Evolutionary conservation across 2,797 vertebrate genomes (phyloP).

Genomic region (Falco peregrinus): DNA sequence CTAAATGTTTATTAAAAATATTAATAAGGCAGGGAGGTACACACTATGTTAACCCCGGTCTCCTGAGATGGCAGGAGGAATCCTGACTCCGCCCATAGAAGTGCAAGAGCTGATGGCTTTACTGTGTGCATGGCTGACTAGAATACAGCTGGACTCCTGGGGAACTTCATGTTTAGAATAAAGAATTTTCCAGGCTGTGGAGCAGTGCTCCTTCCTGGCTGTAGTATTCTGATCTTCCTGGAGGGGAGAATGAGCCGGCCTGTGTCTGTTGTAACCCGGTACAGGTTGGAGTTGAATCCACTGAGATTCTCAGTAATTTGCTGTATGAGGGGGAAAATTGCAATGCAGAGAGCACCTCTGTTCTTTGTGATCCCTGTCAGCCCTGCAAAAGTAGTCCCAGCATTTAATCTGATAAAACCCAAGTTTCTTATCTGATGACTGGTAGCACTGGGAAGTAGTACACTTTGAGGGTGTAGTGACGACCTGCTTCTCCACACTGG

Average conservation of each 20-base stretch:
- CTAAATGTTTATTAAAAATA: background rate
- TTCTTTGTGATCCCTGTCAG: background rate
- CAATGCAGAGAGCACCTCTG: background rate
- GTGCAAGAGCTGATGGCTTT: background rate
- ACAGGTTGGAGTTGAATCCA: background rate
- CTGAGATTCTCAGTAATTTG: background rate
- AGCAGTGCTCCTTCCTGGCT: background rate
- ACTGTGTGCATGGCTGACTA: fast-evolving
- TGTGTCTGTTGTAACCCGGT: background rate
- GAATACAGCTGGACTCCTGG: background rate
- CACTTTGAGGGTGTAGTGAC: background rate
- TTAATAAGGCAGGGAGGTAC: background rate
- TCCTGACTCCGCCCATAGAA: background rate
- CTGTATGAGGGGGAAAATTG: background rate
- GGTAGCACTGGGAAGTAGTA: background rate
- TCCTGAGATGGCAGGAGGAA: background rate
- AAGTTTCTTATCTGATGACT: background rate
- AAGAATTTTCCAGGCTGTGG: background rate
- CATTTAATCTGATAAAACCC: background rate
- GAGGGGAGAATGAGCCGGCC: background rate
- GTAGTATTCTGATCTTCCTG: background rate
- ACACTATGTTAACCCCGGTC: fast-evolving
- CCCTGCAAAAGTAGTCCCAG: background rate
- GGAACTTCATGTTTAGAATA: background rate
- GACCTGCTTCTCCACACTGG: background rate